A percentile compares a stretch with the other conserved stretches of the same genome.
These are phyloP conservation scores for Aspidiotus rigidus DNA, from an alignment of 2,888 invertebrate species.

Conservation along the genomic window DNA sequence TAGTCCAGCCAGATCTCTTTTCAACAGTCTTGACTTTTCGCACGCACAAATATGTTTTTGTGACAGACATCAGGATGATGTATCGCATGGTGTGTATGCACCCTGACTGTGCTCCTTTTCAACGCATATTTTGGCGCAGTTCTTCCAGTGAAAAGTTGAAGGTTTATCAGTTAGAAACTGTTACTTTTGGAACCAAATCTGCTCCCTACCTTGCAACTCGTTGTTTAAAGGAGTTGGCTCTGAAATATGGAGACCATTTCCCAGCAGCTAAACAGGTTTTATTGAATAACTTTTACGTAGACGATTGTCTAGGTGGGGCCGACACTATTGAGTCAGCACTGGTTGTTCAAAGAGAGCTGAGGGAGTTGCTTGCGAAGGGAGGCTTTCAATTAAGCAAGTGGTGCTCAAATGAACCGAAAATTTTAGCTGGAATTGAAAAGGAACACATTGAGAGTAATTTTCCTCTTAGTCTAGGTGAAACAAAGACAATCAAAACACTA, in stretches of 20 bases:
- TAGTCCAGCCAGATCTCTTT: not conserved
- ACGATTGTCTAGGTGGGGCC: not conserved
- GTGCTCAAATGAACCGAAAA: not conserved
- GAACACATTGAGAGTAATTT: not conserved
- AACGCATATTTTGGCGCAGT: not conserved
- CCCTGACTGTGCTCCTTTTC: not conserved
- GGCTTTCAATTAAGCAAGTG: constrained; percentile 2
- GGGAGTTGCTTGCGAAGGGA: not conserved
- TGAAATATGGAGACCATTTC: too few species aligned
- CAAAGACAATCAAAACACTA: not conserved
- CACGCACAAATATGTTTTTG: not conserved
- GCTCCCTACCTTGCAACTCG: not conserved
- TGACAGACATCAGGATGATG: not conserved
- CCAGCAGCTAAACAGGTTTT: not conserved
- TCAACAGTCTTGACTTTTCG: not conserved
- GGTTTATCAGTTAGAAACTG: not conserved
- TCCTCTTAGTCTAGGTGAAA: not conserved
- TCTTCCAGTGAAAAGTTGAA: not conserved
- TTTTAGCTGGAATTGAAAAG: not conserved
- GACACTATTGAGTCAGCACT: not conserved
- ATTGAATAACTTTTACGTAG: not conserved
- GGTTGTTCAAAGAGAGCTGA: not conserved
- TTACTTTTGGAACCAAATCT: not conserved
- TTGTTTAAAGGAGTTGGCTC: not conserved
- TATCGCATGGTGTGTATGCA: not conserved